Base-by-base conservation (phyloP, 2,888 invertebrate genomes). In the Drosophila crucigera region DNA sequence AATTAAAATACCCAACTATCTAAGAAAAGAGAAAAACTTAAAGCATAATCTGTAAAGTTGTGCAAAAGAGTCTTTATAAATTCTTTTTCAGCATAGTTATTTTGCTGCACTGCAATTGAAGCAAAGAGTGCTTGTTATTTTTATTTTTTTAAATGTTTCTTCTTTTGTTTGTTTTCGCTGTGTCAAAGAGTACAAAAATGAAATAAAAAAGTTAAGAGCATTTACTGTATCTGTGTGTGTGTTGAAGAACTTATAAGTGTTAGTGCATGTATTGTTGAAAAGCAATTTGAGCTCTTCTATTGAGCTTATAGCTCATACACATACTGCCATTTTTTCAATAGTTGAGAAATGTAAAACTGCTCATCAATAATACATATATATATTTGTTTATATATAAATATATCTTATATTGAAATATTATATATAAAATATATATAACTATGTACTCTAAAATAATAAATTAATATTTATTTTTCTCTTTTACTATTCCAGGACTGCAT, bases 171-270 rank as follows among this genome's bases (percentile, higher is more conserved):
- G 19, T 11, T 16, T 19, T 28, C 4, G 25, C 37, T 28, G 19
- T 37, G 9, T n/a, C n/a, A 41, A 39, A 30, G 30, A 30, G 19
- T n/a, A 39, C 7, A 11, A 39, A 56, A 39, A n/a, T 7, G 14
- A 30, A 56, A n/a, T 47, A 16, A n/a, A 39, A 55, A n/a, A n/a
- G n/a, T 30, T 56, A 56, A 39, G 28, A 56, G 55, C 39, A 39
- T 56, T 41, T 41, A n/a, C 2, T 9, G 9, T 28, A n/a, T n/a
- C 22, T 53, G 53, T 53, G 4, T 16, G 4, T 56, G 19, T 28
- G 19, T 25, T 28, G 37, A 4, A 19, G n/a, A n/a, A 30, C 41
- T n/a, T 30, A 14, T 9, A n/a, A 30, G 30, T 39, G 4, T 33
- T 35, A 31, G 31, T 31, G 22, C 3, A 16, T 6, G 6, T 14